These are phyloP conservation scores for Poecilia picta DNA, from an alignment of 2,797 vertebrate genomes.

Conservation along the genomic window DNA sequence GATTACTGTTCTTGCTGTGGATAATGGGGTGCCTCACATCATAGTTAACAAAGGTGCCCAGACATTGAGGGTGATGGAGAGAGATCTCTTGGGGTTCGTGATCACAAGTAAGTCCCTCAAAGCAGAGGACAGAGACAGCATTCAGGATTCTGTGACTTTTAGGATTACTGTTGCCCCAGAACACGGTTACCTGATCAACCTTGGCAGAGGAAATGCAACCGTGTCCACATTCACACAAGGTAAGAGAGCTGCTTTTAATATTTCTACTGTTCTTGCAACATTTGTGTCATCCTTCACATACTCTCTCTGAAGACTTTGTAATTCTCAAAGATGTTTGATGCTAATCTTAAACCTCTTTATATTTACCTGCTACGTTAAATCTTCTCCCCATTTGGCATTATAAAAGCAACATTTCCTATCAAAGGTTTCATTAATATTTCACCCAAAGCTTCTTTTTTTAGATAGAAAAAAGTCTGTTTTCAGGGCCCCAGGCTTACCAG, in stretches of 20 bases:
- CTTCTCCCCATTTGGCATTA: slow-evolving; percentile 20
- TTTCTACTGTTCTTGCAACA: slow-evolving; percentile 8
- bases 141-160: slow-evolving; percentile 83
- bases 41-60: slow-evolving; percentile 91
- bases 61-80: slow-evolving; percentile 84
- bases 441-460: slow-evolving; percentile 48
- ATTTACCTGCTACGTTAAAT: slow-evolving; percentile 44
- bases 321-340: slow-evolving; percentile 23
- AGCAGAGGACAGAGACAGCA: slow-evolving; percentile 92
- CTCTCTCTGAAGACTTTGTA: slow-evolving; percentile 20
- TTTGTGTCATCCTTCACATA: slow-evolving; percentile 31
- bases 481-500: slow-evolving; percentile 50
- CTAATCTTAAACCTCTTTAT: slow-evolving; percentile 31
- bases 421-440: slow-evolving; percentile 54
- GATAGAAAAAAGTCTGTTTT: slow-evolving; percentile 49
- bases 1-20: slow-evolving; percentile 87
- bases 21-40: slow-evolving; percentile 90
- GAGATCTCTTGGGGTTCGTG: slow-evolving; percentile 88
- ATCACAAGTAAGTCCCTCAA: slow-evolving; percentile 93
- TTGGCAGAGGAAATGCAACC: slow-evolving; percentile 90
- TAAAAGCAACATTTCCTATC: slow-evolving; percentile 47
- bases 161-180: slow-evolving; percentile 83
- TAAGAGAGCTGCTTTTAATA: slow-evolving; percentile 69
- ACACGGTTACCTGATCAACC: slow-evolving; percentile 92
- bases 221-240: slow-evolving; percentile 93